Conservation (phyloP, 2,113 vertebrate genomes). For the Sapayoa aenigma region DNA sequence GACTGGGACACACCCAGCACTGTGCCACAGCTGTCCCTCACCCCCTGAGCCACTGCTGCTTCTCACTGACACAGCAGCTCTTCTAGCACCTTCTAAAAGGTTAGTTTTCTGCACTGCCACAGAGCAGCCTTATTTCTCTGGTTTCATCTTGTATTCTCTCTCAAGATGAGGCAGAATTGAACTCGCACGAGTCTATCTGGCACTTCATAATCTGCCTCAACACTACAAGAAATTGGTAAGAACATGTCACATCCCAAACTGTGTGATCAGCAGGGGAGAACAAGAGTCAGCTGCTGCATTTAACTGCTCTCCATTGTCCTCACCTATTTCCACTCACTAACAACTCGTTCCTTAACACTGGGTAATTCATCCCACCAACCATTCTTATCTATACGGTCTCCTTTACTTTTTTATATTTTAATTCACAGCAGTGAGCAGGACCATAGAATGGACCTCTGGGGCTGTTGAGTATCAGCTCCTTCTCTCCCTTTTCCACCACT, state of each 20-base stretch:
- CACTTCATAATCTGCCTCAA: background rate
- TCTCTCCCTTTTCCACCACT: rapidly evolving
- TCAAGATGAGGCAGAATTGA: background rate
- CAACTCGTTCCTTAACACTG: background rate
- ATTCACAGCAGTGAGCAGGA: background rate
- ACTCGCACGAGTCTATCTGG: background rate
- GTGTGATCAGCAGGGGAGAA: background rate
- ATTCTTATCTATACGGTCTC: background rate
- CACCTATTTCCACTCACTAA: background rate
- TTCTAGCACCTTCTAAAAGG: background rate
- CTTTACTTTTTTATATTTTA: background rate
- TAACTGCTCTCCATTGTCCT: background rate
- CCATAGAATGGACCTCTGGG: background rate
- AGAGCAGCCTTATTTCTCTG: background rate
- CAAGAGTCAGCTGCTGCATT: background rate
- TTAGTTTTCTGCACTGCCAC: background rate
- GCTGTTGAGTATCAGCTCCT: background rate
- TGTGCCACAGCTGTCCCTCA: too few species aligned
- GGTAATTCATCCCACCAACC: background rate
- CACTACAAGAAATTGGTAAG: background rate
- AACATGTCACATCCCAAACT: background rate
- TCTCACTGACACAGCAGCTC: too few species aligned
- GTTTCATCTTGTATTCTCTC: background rate
- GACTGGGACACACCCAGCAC: too few species aligned
- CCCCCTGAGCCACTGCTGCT: too few species aligned